phyloP scores from a whole-genome alignment of 2,113 vertebrate species.

The Neotoma lepida region DNA sequence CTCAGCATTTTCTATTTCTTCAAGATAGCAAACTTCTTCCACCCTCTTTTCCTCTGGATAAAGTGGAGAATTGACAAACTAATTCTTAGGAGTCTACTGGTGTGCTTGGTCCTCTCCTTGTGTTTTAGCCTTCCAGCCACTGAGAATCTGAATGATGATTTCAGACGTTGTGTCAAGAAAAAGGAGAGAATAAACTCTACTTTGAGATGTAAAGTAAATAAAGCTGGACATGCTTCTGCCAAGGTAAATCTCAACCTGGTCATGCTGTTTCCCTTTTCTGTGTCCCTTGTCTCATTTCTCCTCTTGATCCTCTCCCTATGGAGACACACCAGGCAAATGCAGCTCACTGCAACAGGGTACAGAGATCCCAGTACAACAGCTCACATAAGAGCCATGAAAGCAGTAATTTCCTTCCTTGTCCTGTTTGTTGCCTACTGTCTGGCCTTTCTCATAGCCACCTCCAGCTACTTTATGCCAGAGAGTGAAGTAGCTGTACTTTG shows the following conservation, averaged over 20 bases:
- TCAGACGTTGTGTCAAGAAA: slow-evolving; percentile 7
- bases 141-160: slow-evolving; percentile 54
- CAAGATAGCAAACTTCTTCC: slow-evolving; percentile 76
- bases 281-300: slow-evolving; percentile 49
- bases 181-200: slow-evolving; percentile 46
- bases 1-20: slow-evolving; percentile 79
- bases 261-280: slow-evolving; percentile 47
- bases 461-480: slow-evolving; percentile 67
- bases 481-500: slow-evolving; percentile 63
- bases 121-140: slow-evolving; percentile 48
- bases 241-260: slow-evolving; percentile 36
- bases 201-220: background rate
- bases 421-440: slow-evolving; percentile 60
- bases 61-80: slow-evolving; percentile 70
- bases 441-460: slow-evolving; percentile 62
- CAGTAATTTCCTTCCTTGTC: slow-evolving; percentile 71
- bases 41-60: slow-evolving; percentile 75
- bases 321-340: slow-evolving; percentile 69
- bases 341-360: background rate
- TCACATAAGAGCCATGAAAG: slow-evolving; percentile 57
- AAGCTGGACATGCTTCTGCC: background rate
- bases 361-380: slow-evolving; percentile 55
- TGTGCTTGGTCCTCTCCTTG: background rate
- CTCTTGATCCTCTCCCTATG: slow-evolving; percentile 68
- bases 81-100: slow-evolving; percentile 50